Evolutionary conservation across 2,113 vertebrate species (phyloP), one percentile per base, ranked within the genome.

Genomic region (Mirza zaza): DNA sequence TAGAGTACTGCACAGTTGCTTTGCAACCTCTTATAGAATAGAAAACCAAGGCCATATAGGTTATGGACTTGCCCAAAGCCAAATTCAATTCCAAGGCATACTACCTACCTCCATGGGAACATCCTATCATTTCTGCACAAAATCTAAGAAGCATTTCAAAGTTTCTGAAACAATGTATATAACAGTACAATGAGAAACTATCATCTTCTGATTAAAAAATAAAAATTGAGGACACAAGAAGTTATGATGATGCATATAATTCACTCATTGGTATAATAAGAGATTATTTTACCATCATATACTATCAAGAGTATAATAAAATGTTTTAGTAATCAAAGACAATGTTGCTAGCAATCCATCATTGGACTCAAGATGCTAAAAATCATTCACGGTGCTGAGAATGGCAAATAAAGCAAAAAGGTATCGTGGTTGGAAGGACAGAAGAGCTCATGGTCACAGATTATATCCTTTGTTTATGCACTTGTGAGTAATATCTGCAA

Each of bases 81-180:
- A 94, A 18, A 34, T 1, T 70, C 57, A 75, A 70, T 76, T 82
- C 29, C 42, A 81, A 57, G 6, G 10, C 70, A 75, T 20, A 10
- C 2, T 29, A 45, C 55, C 52, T 42, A 89, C 32, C 29, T 80
- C 32, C 11, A 7, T 18, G 48, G 14, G 82, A 94, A 85, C 42
- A 91, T 21, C 29, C 55, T 75, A 29, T 71, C 67, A 83, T 27
- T 75, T 94, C 23, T 87, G 39, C 17, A 84, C 32, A 89, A 87
- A 93, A 89, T 88, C 42, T 87, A 89, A 96, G 50, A 84, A 55
- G 42, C 27, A 81, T 87, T 90, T 95, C 67, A 52, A 93, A 96
- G 70, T 77, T 90, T 57, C 59, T 87, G 11, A 75, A 96, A 45
- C 29, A 84, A 70, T 55, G 36, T 42, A 4, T 10, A 90, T 27